Conservation (phyloP, 2,113 vertebrate genomes). For the Cranoglanis bouderius region DNA sequence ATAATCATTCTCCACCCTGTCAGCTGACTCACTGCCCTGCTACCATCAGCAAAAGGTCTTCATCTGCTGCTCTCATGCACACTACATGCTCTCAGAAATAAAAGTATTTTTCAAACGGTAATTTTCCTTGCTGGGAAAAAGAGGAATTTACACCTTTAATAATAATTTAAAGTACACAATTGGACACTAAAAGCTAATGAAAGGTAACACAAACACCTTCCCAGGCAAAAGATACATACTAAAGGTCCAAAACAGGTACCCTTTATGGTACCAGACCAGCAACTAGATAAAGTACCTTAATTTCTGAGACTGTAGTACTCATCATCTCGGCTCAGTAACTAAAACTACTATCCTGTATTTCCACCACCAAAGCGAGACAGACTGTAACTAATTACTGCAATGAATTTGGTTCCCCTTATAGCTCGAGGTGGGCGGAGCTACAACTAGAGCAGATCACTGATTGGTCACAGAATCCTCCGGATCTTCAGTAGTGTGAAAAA, state of each 20-base stretch:
- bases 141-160: not conserved
- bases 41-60: conserved; percentile 24
- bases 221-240: not conserved
- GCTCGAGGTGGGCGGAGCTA: not conserved
- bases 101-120: not conserved
- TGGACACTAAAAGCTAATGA: not conserved
- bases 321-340: not conserved
- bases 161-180: not conserved
- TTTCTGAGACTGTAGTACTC: not conserved
- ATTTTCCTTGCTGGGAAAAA: not conserved
- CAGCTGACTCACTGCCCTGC: conserved; percentile 38
- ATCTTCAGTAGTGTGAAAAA: not conserved
- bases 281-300: not conserved
- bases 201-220: not conserved
- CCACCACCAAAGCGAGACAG: not conserved
- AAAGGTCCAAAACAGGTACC: not conserved
- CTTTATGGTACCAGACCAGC: not conserved
- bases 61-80: not conserved
- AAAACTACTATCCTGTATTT: not conserved
- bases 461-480: not conserved
- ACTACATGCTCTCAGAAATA: not conserved
- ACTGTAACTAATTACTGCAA: not conserved
- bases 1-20: conserved; percentile 54
- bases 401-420: not conserved
- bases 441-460: not conserved